These are phyloP conservation scores for Hyla sarda DNA, from an alignment of 2,113 vertebrate species.

Conservation along the genomic window DNA sequence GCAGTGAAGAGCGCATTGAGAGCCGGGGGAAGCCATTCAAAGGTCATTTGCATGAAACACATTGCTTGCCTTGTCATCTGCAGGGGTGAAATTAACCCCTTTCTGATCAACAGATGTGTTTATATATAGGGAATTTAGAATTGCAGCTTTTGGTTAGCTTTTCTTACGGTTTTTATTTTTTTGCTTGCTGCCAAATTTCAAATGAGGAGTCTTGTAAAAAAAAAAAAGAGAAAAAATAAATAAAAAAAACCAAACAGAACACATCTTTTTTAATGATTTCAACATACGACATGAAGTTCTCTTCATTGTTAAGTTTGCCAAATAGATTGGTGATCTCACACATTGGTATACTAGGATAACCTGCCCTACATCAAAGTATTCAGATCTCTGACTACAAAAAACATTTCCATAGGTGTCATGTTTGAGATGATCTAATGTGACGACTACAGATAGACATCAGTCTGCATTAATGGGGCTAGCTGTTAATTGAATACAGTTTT, in stretches of 20 bases:
- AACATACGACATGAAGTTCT: neutral
- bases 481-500: too few species aligned
- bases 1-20: constrained; percentile 90
- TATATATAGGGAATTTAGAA: neutral
- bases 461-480: neutral
- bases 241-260: too few species aligned
- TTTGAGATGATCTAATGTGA: neutral
- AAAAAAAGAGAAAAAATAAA: too few species aligned
- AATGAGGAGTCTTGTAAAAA: too few species aligned
- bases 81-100: constrained; percentile 51
- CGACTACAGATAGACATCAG: neutral
- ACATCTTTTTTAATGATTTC: neutral
- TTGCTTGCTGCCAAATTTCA: neutral
- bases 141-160: neutral
- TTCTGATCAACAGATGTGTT: neutral
- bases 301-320: too few species aligned
- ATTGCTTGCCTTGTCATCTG: constrained; percentile 48
- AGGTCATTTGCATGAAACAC: constrained; percentile 88
- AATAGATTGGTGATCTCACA: neutral
- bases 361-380: neutral
- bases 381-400: neutral
- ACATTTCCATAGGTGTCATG: neutral
- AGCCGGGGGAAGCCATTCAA: constrained; percentile 80
- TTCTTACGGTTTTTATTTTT: neutral
- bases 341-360: neutral